phyloP scores from a whole-genome alignment of 2,113 vertebrate species.

The Dasyprocta punctata region DNA sequence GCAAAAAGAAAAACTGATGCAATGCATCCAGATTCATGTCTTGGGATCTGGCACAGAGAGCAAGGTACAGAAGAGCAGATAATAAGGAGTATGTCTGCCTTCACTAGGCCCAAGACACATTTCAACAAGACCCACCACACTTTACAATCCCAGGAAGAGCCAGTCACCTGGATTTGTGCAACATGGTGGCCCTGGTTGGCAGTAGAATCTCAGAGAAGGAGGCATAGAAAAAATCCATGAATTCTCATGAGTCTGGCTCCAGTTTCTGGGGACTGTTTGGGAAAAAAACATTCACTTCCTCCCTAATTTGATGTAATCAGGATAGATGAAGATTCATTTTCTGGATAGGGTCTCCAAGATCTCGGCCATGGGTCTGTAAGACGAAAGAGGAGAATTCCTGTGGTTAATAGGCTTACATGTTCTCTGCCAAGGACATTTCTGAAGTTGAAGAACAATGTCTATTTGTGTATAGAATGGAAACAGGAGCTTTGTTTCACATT shows the following conservation, averaged over 20 bases:
- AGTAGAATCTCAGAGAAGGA: background rate
- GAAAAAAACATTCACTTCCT: background rate
- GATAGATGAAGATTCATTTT: background rate
- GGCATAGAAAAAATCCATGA: background rate
- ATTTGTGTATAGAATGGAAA: background rate
- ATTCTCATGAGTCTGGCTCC: background rate
- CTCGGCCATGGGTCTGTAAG: background rate
- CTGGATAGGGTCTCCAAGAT: background rate
- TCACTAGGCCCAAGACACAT: background rate
- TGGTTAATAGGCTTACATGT: rapidly evolving
- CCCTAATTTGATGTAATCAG: background rate
- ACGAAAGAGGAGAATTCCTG: background rate
- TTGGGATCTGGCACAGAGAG: background rate
- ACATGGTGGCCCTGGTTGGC: background rate
- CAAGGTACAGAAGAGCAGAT: background rate
- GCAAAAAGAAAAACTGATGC: background rate
- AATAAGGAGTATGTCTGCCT: background rate
- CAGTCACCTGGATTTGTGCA: background rate
- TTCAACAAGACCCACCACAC: no score
- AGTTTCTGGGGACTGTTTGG: background rate
- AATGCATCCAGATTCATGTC: background rate
- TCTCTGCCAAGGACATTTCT: conserved; percentile 48
- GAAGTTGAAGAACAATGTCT: conserved; percentile 45
- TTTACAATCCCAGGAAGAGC: background rate
- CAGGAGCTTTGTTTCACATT: background rate